Evolutionary conservation across 2,888 invertebrate species (phyloP).

Genomic region (Machimus atricapillus): DNA sequence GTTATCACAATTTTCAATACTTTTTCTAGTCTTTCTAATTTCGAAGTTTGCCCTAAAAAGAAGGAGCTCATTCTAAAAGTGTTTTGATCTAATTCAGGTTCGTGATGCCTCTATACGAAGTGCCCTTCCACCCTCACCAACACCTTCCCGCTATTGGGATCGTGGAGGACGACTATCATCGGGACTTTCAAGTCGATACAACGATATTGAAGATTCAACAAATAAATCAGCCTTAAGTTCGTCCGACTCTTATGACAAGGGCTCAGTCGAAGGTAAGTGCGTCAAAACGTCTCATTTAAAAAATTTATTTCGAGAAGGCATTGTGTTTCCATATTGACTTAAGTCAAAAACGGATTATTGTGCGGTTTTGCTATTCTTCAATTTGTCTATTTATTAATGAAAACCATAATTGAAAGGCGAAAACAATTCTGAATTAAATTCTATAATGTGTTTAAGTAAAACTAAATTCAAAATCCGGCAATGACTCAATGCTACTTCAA

Average conservation of each 20-base stretch:
- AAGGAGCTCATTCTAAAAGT: constrained; percentile 19
- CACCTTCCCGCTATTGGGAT: constrained; percentile 59
- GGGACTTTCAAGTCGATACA: constrained; percentile 47
- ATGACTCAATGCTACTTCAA: constrained; percentile 41
- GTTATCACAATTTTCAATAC: neutral
- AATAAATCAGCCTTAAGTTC: constrained; percentile 52
- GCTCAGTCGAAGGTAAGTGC: constrained; percentile 55
- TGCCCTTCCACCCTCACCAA: constrained; percentile 59
- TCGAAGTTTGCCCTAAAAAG: neutral
- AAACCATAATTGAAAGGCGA: neutral
- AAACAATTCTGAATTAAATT: neutral
- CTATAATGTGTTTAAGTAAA: neutral
- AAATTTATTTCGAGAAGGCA: neutral
- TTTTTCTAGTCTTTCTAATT: neutral
- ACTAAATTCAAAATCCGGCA: constrained; percentile 16
- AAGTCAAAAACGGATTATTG: neutral
- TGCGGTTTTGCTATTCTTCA: neutral
- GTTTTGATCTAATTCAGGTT: constrained; percentile 50
- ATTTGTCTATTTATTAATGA: neutral
- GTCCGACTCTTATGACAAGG: constrained; percentile 54
- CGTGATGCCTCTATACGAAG: constrained; percentile 55
- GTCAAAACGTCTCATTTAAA: neutral
- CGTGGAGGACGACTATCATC: constrained; percentile 55
- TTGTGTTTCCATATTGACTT: neutral
- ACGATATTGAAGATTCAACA: constrained; percentile 50